These are phyloP conservation scores for Actenoides lindsayi DNA, from an alignment of 2,113 vertebrate species.

Conservation along the genomic window DNA sequence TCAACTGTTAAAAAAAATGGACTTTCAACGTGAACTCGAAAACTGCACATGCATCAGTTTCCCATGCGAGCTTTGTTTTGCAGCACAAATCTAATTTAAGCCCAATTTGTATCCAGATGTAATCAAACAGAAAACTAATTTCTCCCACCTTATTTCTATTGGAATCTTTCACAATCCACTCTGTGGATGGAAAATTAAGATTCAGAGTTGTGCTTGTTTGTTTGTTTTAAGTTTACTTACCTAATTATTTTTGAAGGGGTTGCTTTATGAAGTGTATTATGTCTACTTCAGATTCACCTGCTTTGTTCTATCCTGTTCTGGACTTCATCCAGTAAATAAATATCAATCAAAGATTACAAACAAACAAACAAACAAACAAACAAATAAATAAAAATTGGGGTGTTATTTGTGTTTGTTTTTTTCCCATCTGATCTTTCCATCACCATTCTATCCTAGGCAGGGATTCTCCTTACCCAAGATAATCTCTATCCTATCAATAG, in stretches of 20 bases:
- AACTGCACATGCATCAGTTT: neutral
- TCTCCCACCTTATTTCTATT: neutral
- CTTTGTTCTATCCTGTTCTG: neutral
- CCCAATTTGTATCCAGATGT: neutral
- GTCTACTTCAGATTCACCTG: neutral
- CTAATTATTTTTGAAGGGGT: neutral
- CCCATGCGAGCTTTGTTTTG: neutral
- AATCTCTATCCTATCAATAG: neutral
- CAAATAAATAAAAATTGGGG: neutral
- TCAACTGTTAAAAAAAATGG: neutral
- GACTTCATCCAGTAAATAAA: neutral
- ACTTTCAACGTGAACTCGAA: conserved; percentile 26
- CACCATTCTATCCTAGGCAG: neutral
- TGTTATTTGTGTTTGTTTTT: neutral
- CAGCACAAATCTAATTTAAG: conserved; percentile 41
- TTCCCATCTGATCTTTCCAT: neutral
- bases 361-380: neutral
- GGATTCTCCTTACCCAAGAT: neutral
- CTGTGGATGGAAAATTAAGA: neutral
- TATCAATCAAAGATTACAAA: neutral
- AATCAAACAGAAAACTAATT: conserved; percentile 55
- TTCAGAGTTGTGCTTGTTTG: neutral
- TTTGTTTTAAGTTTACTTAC: neutral
- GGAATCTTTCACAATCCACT: neutral
- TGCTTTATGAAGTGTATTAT: neutral